phyloP scores from a whole-genome alignment of 1,140 invertebrate genomes.

The Elymnias hypermnestra region DNA sequence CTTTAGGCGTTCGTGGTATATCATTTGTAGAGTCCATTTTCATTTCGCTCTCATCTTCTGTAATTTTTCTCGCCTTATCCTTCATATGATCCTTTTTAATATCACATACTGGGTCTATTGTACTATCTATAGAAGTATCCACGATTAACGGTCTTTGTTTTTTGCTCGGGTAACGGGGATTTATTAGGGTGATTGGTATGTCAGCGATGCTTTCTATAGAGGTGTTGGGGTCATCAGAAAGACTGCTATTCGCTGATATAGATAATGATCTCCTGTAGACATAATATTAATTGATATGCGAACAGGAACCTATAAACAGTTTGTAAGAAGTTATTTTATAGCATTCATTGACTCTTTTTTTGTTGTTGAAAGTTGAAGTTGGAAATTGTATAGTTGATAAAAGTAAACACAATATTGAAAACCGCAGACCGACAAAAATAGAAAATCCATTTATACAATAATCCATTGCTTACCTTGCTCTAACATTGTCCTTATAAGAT shows the following conservation, averaged over 20 bases:
- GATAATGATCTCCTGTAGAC: conserved; percentile 50
- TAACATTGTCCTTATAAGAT: conserved; percentile 53
- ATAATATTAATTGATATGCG: background rate
- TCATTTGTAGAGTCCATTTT: background rate
- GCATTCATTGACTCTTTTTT: no score
- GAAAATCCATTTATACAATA: no score
- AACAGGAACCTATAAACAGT: background rate
- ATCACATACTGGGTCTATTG: conserved; percentile 9
- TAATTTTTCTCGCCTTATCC: conserved; percentile 6
- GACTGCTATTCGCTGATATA: conserved; percentile 58
- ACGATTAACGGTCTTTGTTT: conserved; percentile 4
- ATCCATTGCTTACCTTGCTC: conserved; percentile 54
- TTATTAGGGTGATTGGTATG: conserved; percentile 54
- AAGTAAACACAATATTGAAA: no score
- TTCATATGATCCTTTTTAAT: conserved; percentile 2
- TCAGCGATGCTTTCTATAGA: conserved; percentile 65
- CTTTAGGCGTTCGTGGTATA: conserved; percentile 32
- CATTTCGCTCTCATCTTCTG: conserved; percentile 15
- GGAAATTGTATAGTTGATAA: no score
- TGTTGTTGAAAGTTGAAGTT: no score
- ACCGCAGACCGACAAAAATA: no score
- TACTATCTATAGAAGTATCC: background rate
- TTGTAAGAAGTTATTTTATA: no score
- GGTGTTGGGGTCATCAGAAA: conserved; percentile 60
- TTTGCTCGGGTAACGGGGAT: conserved; percentile 44